phyloP scores from a whole-genome alignment of 2,113 vertebrate species.

The Phylloscopus whistleri region DNA sequence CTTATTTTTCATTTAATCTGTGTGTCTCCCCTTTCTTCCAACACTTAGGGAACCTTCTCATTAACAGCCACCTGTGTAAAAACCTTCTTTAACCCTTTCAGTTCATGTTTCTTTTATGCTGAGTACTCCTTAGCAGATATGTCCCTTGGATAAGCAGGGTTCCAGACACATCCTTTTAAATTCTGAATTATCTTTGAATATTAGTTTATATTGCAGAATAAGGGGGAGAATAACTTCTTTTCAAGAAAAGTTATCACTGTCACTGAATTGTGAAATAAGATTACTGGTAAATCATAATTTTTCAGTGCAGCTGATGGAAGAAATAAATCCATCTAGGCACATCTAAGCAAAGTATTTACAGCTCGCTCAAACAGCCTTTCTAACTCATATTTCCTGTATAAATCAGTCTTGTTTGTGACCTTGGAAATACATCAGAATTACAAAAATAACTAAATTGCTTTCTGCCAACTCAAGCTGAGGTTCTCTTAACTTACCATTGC shows the following conservation, averaged over 20 bases:
- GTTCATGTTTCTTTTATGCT: background rate
- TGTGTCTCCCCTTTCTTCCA: background rate
- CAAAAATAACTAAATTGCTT: conserved; percentile 45
- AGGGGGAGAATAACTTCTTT: background rate
- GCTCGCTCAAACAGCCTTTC: conserved; percentile 17
- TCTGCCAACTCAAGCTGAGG: conserved; percentile 1
- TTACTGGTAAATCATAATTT: conserved; percentile 31
- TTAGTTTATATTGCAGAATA: conserved; percentile 16
- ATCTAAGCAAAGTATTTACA: conserved; percentile 26
- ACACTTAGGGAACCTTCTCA: background rate
- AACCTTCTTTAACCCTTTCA: background rate
- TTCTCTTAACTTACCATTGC: conserved; percentile 19
- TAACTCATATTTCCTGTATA: conserved; percentile 9
- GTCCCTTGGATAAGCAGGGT: background rate
- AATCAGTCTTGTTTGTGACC: conserved; percentile 46
- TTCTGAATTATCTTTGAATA: background rate
- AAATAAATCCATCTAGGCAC: conserved; percentile 50
- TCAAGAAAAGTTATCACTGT: background rate
- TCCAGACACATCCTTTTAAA: background rate
- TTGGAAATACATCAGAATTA: background rate
- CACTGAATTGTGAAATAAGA: conserved; percentile 19
- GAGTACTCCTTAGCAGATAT: background rate
- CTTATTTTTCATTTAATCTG: background rate
- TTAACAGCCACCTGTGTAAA: background rate
- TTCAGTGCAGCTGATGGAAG: conserved; percentile 2